Evolutionary conservation across 2,113 vertebrate species (phyloP).

Genomic region (Zootoca vivipara): DNA sequence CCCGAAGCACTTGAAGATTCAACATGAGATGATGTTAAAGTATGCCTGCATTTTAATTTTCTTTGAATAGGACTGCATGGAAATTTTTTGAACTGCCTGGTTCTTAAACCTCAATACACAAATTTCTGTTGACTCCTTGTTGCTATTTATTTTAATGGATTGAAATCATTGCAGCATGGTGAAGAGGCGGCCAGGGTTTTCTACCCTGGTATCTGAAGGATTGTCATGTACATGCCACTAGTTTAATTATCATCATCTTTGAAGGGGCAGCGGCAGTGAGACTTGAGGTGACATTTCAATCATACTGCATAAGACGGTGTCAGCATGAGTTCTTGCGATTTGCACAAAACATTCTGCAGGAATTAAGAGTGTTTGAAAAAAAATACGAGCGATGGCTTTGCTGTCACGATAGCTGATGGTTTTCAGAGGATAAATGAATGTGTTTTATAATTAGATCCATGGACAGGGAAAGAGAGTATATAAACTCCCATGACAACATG

Average conservation of each 20-base stretch:
- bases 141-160: constrained; percentile 16
- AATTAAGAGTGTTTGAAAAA: not conserved
- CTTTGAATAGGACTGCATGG: not conserved
- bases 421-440: not conserved
- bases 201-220: not conserved
- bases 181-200: not conserved
- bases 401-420: constrained; percentile 4
- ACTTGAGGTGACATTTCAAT: constrained; percentile 28
- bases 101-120: constrained; percentile 27
- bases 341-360: not conserved
- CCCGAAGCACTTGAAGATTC: not conserved
- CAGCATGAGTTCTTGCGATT: not conserved
- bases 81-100: not conserved
- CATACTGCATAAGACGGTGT: not conserved
- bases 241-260: constrained; percentile 1
- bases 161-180: not conserved
- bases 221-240: not conserved
- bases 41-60: not conserved
- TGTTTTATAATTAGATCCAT: constrained; percentile 24
- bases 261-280: not conserved
- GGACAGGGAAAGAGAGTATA: constrained; percentile 8
- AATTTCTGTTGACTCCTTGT: rapidly evolving
- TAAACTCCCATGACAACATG: not conserved
- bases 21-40: not conserved
- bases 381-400: not conserved